Percentiles rank a stretch among this genome's conserved stretches.
phyloP scores from a whole-genome alignment of 2,888 invertebrate genomes.

The Dendrolimus pini region DNA sequence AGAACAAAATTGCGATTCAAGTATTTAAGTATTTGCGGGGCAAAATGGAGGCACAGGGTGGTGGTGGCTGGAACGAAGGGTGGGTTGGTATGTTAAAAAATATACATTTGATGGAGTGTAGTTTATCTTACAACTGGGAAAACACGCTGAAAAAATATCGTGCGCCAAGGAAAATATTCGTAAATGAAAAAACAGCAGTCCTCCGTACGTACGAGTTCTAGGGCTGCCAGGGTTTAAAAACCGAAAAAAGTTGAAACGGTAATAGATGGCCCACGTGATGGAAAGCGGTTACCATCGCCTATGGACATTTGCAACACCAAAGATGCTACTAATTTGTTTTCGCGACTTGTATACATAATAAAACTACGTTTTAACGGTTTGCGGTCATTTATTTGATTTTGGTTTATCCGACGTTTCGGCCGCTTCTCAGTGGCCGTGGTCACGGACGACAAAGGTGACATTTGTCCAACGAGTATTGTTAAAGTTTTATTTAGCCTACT shows the following conservation, averaged over 20 bases:
- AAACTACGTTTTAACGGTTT: too few relatives aligned
- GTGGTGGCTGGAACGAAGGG: slow-evolving; percentile 4
- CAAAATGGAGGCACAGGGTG: not conserved
- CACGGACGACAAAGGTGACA: too few relatives aligned
- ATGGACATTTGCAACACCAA: too few relatives aligned
- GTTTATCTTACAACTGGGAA: slow-evolving; percentile 75
- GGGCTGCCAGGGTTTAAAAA: slow-evolving; percentile 35
- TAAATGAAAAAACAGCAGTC: slow-evolving; percentile 74
- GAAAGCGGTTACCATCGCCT: too few relatives aligned
- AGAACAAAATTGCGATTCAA: not conserved
- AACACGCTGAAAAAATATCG: slow-evolving; percentile 73
- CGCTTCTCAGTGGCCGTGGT: too few relatives aligned
- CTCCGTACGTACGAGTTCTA: slow-evolving; percentile 33
- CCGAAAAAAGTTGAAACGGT: not conserved
- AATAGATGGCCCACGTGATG: not conserved
- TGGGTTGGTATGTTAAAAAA: slow-evolving; percentile 47
- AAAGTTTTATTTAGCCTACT: too few relatives aligned
- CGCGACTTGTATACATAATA: too few relatives aligned
- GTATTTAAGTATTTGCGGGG: not conserved
- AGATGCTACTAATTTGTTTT: too few relatives aligned
- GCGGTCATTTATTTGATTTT: too few relatives aligned
- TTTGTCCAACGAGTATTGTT: too few relatives aligned
- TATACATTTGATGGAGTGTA: slow-evolving; percentile 71
- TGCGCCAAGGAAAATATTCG: slow-evolving; percentile 73
- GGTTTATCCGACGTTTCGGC: too few relatives aligned